Conservation (phyloP, 2,888 invertebrate species). For the Halocaridina rubra region DNA sequence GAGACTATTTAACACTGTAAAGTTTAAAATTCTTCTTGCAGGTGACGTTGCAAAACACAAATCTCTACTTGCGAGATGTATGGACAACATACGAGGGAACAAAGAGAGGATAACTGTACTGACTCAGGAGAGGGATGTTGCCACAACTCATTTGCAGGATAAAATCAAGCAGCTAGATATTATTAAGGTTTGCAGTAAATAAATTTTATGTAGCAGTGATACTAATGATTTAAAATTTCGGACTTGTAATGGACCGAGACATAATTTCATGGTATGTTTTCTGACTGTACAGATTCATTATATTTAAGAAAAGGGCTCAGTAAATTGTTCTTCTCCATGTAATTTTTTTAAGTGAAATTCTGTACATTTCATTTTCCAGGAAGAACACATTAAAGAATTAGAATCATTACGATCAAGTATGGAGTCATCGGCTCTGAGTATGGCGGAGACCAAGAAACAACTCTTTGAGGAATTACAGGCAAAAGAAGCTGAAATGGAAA, state of each 20-base stretch:
- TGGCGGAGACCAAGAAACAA: constrained; percentile 62
- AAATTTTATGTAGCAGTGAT: too few species aligned
- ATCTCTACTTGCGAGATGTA: constrained; percentile 70
- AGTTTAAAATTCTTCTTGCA: too few species aligned
- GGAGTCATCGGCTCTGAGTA: constrained; percentile 60
- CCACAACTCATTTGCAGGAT: constrained; percentile 43
- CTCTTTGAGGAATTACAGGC: constrained; percentile 59
- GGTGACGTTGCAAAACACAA: constrained; percentile 71
- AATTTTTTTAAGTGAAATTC: too few species aligned
- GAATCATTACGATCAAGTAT: constrained; percentile 40
- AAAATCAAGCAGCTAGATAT: constrained; percentile 46
- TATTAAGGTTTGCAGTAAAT: constrained; percentile 44
- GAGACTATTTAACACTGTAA: too few species aligned
- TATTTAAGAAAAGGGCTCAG: too few species aligned
- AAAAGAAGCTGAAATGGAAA: constrained; percentile 52
- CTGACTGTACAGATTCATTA: too few species aligned
- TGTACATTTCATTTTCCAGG: constrained; percentile 29
- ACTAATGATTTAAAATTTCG: too few species aligned
- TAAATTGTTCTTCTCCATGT: too few species aligned
- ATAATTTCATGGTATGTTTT: too few species aligned
- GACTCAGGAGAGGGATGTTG: constrained; percentile 67
- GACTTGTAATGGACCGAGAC: too few species aligned
- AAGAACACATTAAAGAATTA: constrained; percentile 42
- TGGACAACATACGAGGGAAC: constrained; percentile 71
- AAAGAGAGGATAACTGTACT: constrained; percentile 71